Percentiles rank a stretch among this genome's conserved stretches.
Evolutionary conservation across 2,113 vertebrate genomes (phyloP).

Genomic region (Picathartes gymnocephalus): DNA sequence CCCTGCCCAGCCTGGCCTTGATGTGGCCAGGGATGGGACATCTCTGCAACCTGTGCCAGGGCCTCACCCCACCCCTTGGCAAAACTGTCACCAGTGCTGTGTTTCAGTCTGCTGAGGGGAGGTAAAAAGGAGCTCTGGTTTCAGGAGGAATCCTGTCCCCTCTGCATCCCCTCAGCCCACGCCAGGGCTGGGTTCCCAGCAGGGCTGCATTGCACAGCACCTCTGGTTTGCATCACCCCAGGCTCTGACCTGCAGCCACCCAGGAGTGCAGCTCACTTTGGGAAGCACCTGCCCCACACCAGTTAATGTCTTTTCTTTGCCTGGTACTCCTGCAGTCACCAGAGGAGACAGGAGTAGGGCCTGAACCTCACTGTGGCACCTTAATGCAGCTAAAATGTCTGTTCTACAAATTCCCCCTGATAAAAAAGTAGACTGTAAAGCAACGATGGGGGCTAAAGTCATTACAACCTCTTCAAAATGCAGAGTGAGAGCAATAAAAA

Average conservation of each 20-base stretch:
- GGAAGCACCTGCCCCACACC: neutral
- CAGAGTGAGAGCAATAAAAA: neutral
- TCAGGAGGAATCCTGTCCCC: neutral
- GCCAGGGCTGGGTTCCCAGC: neutral
- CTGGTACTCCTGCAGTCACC: neutral
- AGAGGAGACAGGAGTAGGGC: neutral
- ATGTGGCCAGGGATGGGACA: neutral
- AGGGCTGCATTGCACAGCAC: accelerated
- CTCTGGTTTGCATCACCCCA: neutral
- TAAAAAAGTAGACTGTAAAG: neutral
- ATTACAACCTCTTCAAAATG: neutral
- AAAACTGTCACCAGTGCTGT: neutral
- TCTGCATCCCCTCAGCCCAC: accelerated
- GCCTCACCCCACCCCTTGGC: neutral
- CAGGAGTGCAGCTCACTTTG: neutral
- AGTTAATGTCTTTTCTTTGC: neutral
- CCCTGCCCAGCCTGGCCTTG: neutral
- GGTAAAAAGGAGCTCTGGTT: neutral
- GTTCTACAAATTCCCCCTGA: neutral
- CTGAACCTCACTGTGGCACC: neutral
- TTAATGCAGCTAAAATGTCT: neutral
- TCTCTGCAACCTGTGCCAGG: neutral
- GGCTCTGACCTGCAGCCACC: neutral
- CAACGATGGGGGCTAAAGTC: neutral
- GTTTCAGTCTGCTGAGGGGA: neutral